Base-by-base conservation (phyloP, 2,797 vertebrate genomes). In the Malurus splendens region DNA sequence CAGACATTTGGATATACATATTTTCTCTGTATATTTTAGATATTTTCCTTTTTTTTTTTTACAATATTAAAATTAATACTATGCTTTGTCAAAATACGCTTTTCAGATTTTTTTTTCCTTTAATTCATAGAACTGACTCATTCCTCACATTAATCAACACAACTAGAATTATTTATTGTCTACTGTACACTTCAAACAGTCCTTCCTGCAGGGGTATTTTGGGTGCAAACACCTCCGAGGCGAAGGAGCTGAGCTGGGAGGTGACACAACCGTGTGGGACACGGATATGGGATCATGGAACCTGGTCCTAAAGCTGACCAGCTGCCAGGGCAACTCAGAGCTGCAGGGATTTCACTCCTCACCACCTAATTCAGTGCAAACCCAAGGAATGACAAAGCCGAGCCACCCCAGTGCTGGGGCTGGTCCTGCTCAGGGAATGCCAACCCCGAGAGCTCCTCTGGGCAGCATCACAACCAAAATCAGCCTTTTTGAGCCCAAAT, bases 11-110 rank as follows among this genome's bases (percentile, higher is more conserved):
- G 75, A 93, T 93, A 91, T 84, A 93, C 59, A 89, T 86, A 82
- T 38, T 75, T 64, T 94, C 93, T 95, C 89, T 91, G 61, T 87
- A 92, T 92, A 95, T 30, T 85, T 95, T 94, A 92, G 86, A 94
- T 92, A 93, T 65, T 68, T 87, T 90, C 78, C 65, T 81, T 54
- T 56, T 55, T 52, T 52, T 78, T 94, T 74, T 95, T 87, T 92
- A 92, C 81, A 94, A 90, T 94, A 94, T 90, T 56, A 79, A 93
- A 93, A 91, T 68, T 86, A 93, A 91, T 57, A 87, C 82, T 93
- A 87, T 77, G 68, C 60, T 86, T 92, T 79, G 82, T 80, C 90
- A 94, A 94, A 93, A 89, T 92, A 92, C 2, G 7, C n/a, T 81
- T 92, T 18, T 78, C 83, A 36, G 78, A 28, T 47, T 57, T 38